Percentiles rank a stretch among this genome's conserved stretches.
phyloP scores from a whole-genome alignment of 2,888 invertebrate species.

The Ferrisia virgata region DNA sequence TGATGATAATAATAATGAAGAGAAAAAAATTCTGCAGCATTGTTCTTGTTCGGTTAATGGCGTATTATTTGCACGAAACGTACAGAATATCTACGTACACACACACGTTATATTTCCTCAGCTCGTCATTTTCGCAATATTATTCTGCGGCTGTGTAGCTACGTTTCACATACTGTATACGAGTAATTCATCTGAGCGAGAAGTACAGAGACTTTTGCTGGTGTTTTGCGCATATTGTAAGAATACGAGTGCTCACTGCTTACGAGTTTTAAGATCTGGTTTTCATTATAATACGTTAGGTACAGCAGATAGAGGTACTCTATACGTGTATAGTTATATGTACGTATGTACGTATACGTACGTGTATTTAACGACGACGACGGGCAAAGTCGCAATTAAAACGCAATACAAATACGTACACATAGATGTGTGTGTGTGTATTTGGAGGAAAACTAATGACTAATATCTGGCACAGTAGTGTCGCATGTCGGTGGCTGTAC shows the following conservation, averaged over 20 bases:
- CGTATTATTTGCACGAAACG: neutral
- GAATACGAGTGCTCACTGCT: neutral
- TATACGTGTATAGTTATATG: neutral
- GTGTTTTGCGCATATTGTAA: too few relatives aligned
- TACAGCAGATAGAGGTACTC: too few relatives aligned
- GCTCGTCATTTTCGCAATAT: neutral
- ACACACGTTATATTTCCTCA: too few relatives aligned
- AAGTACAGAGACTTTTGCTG: neutral
- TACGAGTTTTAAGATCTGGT: neutral
- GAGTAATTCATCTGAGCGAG: neutral
- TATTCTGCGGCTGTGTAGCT: too few relatives aligned
- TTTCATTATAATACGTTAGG: neutral
- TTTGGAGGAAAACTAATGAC: neutral
- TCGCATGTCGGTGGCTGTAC: neutral
- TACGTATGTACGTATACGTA: neutral
- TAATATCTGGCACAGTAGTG: neutral
- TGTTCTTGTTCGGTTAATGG: neutral
- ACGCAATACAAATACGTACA: conserved; percentile 28
- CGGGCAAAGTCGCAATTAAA: conserved; percentile 9
- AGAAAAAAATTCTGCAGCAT: neutral
- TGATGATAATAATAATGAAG: neutral
- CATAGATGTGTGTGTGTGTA: too few relatives aligned
- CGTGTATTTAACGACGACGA: neutral
- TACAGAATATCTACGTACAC: too few relatives aligned
- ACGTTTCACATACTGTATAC: too few relatives aligned